These are phyloP conservation scores for Clarias pachynema DNA, from an alignment of 2,797 vertebrate species.

Conservation along the genomic window DNA sequence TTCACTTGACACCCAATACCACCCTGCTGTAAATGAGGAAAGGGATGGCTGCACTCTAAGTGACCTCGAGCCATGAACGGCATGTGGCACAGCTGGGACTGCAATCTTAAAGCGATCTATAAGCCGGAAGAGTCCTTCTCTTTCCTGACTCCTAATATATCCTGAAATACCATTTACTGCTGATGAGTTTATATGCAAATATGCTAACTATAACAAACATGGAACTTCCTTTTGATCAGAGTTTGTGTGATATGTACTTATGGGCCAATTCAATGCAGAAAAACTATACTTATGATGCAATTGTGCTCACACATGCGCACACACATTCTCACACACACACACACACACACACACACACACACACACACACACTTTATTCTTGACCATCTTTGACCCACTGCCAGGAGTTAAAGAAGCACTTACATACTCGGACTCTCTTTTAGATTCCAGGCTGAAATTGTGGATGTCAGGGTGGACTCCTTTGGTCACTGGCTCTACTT, in stretches of 20 bases:
- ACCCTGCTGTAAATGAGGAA: conserved; percentile 17
- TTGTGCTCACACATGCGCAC: neutral
- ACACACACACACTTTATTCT: neutral
- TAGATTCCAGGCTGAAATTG: conserved; percentile 91
- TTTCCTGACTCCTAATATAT: conserved; percentile 30
- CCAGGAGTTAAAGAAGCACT: conserved; percentile 64
- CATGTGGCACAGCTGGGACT: conserved; percentile 29
- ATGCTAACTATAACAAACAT: conserved; percentile 14
- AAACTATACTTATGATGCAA: neutral
- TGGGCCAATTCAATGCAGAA: neutral
- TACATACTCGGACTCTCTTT: conserved; percentile 91
- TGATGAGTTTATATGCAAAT: neutral
- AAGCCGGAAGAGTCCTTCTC: conserved; percentile 17
- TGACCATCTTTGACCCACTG: conserved; percentile 12
- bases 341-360: neutral
- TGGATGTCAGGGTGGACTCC: conserved; percentile 81
- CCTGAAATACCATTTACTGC: conserved; percentile 6
- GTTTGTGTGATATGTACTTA: conserved; percentile 8
- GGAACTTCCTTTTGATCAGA: neutral
- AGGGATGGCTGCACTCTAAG: conserved; percentile 17
- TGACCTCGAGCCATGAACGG: conserved; percentile 20
- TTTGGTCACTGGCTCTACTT: conserved; percentile 82
- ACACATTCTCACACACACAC: neutral
- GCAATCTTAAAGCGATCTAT: conserved; percentile 20
- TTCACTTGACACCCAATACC: conserved; percentile 5